Conservation (phyloP, 2,888 invertebrate genomes). For the Drosophila putrida region DNA sequence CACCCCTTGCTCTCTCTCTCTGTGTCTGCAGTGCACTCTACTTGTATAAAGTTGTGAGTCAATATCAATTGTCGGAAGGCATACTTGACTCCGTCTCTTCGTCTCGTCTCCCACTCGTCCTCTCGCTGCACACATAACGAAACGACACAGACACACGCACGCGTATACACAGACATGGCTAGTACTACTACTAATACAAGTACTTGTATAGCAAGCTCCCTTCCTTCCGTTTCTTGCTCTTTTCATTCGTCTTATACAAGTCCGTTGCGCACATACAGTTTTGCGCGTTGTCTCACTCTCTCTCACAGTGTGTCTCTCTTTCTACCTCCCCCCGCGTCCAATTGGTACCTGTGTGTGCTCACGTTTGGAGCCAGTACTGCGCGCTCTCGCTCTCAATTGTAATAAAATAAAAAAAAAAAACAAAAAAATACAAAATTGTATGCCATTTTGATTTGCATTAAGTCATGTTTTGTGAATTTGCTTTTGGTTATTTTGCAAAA, state of each 20-base stretch:
- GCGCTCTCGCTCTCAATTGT: constrained; percentile 61
- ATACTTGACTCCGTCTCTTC: constrained; percentile 47
- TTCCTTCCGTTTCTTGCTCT: constrained; percentile 71
- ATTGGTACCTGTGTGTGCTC: constrained; percentile 65
- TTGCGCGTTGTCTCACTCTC: constrained; percentile 53
- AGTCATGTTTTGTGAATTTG: constrained; percentile 67
- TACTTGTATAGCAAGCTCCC: constrained; percentile 67
- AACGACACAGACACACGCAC: constrained; percentile 26
- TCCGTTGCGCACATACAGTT: constrained; percentile 75
- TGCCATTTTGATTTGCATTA: constrained; percentile 73
- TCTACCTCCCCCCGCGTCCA: constrained; percentile 24
- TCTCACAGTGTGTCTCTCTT: constrained; percentile 17
- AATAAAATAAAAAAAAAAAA: constrained; percentile 45
- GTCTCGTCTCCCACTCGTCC: constrained; percentile 22
- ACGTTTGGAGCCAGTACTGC: constrained; percentile 57
- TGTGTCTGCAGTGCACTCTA: constrained; percentile 24
- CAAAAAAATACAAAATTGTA: constrained; percentile 37
- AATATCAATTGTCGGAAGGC: constrained; percentile 67
- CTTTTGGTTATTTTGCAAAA: constrained; percentile 41
- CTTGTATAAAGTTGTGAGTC: constrained; percentile 65
- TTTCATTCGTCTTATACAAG: constrained; percentile 71
- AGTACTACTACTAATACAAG: constrained; percentile 46
- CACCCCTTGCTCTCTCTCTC: neutral
- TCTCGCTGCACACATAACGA: constrained; percentile 37
- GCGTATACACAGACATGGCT: constrained; percentile 12